phyloP scores from a whole-genome alignment of 92 coral and sea anemone species.

The Epizoanthus scotinus region DNA sequence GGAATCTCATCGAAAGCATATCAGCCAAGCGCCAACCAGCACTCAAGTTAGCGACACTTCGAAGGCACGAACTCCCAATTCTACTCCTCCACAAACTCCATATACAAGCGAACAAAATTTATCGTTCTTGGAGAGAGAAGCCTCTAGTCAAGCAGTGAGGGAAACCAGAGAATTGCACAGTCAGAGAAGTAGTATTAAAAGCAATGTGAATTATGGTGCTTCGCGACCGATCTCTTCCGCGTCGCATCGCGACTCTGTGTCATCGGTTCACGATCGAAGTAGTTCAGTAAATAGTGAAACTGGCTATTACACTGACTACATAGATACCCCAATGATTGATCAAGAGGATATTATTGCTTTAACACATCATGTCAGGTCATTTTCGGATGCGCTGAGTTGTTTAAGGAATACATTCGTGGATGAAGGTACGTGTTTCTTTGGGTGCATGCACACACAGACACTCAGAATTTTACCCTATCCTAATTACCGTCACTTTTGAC shows the following conservation, averaged over 20 bases:
- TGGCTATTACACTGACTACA: constrained; percentile 75
- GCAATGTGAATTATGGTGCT: constrained; percentile 42
- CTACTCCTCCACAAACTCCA: constrained; percentile 33
- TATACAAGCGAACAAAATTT: constrained; percentile 8
- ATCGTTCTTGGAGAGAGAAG: constrained; percentile 2
- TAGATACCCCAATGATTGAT: constrained; percentile 92
- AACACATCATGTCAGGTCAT: constrained; percentile 86
- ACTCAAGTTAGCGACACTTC: constrained; percentile 8
- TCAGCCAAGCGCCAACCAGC: constrained; percentile 10
- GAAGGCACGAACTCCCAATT: neutral
- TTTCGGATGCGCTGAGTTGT: constrained; percentile 89
- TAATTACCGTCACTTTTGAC: neutral
- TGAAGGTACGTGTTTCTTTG: constrained; percentile 62
- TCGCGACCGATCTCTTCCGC: constrained; percentile 43
- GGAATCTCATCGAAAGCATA: constrained; percentile 35
- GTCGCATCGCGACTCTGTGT: constrained; percentile 71
- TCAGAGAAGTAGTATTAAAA: constrained; percentile 34
- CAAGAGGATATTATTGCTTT: constrained; percentile 93
- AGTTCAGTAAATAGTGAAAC: constrained; percentile 88
- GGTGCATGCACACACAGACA: constrained; percentile 32
- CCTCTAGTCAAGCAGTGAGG: neutral
- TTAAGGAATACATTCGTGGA: constrained; percentile 86
- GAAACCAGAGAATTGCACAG: constrained; percentile 24
- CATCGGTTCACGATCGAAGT: constrained; percentile 80
- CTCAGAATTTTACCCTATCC: neutral